A percentile compares a stretch with the other conserved stretches of the same genome.
Evolutionary conservation across 2,888 invertebrate species (phyloP).

Genomic region (Mythimna lalbum): DNA sequence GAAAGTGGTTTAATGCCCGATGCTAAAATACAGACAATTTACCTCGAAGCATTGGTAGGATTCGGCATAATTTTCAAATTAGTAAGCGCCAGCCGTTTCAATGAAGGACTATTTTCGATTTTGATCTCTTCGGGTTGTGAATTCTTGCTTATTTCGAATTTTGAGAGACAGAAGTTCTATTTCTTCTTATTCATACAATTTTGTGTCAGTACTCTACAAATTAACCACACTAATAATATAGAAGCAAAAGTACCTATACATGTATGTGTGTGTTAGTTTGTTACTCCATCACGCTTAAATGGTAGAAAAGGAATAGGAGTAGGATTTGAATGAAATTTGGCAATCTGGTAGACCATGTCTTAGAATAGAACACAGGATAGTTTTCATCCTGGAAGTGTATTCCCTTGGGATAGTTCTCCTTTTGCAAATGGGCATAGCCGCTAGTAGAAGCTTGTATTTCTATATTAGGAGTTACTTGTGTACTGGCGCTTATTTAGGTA

Average conservation of each 20-base stretch:
- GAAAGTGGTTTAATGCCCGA: slow-evolving; percentile 28
- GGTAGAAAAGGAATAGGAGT: too few species aligned
- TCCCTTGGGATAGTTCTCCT: too few species aligned
- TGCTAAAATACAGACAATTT: slow-evolving; percentile 18
- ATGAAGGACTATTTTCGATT: slow-evolving; percentile 2
- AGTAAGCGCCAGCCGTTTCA: slow-evolving; percentile 10
- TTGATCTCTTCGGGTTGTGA: slow-evolving; percentile 6
- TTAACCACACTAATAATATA: not conserved
- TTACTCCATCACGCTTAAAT: too few species aligned
- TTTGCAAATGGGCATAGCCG: too few species aligned
- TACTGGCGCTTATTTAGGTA: slow-evolving; percentile 24
- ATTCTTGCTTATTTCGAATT: slow-evolving; percentile 5
- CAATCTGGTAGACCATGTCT: too few species aligned
- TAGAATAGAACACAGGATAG: too few species aligned
- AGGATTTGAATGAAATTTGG: too few species aligned
- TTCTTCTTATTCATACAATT: slow-evolving; percentile 1
- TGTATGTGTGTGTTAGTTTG: too few species aligned
- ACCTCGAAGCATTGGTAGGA: slow-evolving; percentile 11
- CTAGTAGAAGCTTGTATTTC: not conserved
- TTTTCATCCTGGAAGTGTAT: too few species aligned
- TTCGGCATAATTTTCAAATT: slow-evolving; percentile 34
- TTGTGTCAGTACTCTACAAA: slow-evolving; percentile 4
- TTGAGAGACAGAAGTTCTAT: not conserved
- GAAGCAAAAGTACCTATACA: too few species aligned
- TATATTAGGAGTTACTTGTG: not conserved